Percentiles rank a stretch among this genome's conserved stretches.
Evolutionary conservation across 1,140 invertebrate species (phyloP).

Genomic region (Dendroctonus valens): DNA sequence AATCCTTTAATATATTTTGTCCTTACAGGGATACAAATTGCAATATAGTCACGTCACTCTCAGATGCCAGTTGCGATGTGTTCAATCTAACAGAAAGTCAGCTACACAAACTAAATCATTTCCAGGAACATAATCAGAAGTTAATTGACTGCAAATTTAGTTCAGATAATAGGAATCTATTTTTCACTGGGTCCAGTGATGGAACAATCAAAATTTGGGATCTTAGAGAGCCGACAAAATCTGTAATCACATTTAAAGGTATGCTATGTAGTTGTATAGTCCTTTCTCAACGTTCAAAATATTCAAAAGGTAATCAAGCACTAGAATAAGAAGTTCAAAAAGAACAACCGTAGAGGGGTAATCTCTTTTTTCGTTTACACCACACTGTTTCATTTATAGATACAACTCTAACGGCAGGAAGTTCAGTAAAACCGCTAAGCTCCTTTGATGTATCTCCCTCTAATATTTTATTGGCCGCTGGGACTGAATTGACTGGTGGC

Average conservation of each 20-base stretch:
- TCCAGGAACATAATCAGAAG: conserved; percentile 52
- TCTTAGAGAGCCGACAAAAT: conserved; percentile 56
- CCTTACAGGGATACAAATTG: conserved; percentile 36
- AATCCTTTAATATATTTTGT: neutral
- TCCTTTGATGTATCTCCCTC: conserved; percentile 76
- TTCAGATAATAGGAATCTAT: conserved; percentile 58
- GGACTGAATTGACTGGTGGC: conserved; percentile 68
- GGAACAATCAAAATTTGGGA: conserved; percentile 66
- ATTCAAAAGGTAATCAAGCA: neutral
- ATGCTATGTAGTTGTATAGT: neutral
- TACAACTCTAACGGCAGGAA: conserved; percentile 42
- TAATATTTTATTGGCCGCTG: conserved; percentile 71
- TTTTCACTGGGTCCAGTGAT: conserved; percentile 61
- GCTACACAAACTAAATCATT: conserved; percentile 46
- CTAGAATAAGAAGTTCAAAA: neutral
- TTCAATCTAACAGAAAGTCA: conserved; percentile 38
- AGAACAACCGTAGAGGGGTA: neutral
- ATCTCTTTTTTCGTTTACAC: neutral
- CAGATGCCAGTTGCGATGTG: conserved; percentile 37
- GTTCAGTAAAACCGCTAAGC: conserved; percentile 58
- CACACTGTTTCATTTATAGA: conserved; percentile 26
- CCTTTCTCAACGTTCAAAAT: no score
- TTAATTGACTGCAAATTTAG: conserved; percentile 63
- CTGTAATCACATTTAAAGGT: conserved; percentile 46
- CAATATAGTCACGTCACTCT: conserved; percentile 36